Conservation (phyloP, 2,888 invertebrate species). For the Zygothrica quintamaculata region DNA sequence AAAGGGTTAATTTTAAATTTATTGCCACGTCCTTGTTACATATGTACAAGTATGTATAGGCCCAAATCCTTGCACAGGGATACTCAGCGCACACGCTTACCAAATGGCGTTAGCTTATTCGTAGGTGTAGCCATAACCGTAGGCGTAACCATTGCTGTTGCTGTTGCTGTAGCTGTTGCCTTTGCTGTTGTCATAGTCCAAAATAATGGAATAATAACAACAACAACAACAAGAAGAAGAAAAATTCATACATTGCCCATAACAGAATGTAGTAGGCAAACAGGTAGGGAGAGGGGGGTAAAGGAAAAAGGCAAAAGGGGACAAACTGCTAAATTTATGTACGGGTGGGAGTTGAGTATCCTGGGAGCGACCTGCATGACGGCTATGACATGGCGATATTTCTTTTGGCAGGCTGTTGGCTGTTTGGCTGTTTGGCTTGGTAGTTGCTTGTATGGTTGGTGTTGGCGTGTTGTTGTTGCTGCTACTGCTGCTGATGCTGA, state of each 20-base stretch:
- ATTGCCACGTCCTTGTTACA: conserved; percentile 68
- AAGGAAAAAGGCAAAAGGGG: conserved; percentile 6
- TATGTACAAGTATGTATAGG: conserved; percentile 19
- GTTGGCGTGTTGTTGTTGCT: too few relatives aligned
- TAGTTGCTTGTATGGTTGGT: too few relatives aligned
- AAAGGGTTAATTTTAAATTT: conserved; percentile 81
- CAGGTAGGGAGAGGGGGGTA: too few relatives aligned
- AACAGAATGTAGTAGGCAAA: too few relatives aligned
- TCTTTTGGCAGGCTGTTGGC: conserved; percentile 41
- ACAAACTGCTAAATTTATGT: conserved; percentile 61
- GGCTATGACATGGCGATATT: conserved; percentile 74
- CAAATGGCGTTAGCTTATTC: conserved; percentile 39
- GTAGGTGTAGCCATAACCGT: conserved; percentile 33
- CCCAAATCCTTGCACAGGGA: conserved; percentile 56
- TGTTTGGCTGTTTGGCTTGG: too few relatives aligned
- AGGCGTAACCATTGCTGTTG: conserved; percentile 33
- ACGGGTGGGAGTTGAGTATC: conserved; percentile 49
- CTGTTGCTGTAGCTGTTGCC: too few relatives aligned
- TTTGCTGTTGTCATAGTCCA: conserved; percentile 49
- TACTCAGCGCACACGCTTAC: conserved; percentile 20
- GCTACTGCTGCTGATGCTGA: not conserved
- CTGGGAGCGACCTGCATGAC: conserved; percentile 59
- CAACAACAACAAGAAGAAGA: conserved; percentile 52
- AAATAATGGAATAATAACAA: conserved; percentile 42
- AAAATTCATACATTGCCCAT: conserved; percentile 47